Conservation (phyloP, 1,140 invertebrate genomes). For the Platyura marginata region DNA sequence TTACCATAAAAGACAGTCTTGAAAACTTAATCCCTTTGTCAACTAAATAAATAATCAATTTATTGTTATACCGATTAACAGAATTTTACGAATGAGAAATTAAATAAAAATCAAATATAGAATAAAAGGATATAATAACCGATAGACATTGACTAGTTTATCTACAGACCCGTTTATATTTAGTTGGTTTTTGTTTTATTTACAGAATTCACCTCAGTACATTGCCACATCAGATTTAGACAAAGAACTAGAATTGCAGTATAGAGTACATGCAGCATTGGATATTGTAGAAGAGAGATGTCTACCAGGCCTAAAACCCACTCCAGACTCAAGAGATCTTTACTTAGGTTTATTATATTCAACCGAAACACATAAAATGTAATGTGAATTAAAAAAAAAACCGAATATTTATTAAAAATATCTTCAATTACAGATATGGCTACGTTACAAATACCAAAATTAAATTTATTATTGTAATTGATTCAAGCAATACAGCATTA, state of each 20-base stretch:
- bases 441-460: slow-evolving; percentile 96
- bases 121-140: neutral
- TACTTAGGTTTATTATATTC: slow-evolving; percentile 84
- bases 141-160: neutral
- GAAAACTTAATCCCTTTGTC: too few relatives aligned
- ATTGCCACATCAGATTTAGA: slow-evolving; percentile 54
- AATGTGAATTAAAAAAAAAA: slow-evolving; percentile 10
- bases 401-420: neutral
- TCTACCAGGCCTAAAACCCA: slow-evolving; percentile 39
- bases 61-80: neutral
- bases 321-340: slow-evolving; percentile 58
- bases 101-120: neutral
- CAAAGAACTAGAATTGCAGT: slow-evolving; percentile 72
- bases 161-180: neutral
- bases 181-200: slow-evolving; percentile 11
- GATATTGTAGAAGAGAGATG: slow-evolving; percentile 90
- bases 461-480: slow-evolving; percentile 88
- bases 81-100: neutral
- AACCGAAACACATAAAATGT: slow-evolving; percentile 96
- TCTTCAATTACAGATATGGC: slow-evolving; percentile 53
- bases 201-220: slow-evolving; percentile 80
- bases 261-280: slow-evolving; percentile 82
- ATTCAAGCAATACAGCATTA: slow-evolving; percentile 68
- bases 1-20: too few relatives aligned
- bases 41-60: too few relatives aligned